Evolutionary conservation across 2,888 invertebrate species (phyloP).

Genomic region (Minunthozetes semirufus): DNA sequence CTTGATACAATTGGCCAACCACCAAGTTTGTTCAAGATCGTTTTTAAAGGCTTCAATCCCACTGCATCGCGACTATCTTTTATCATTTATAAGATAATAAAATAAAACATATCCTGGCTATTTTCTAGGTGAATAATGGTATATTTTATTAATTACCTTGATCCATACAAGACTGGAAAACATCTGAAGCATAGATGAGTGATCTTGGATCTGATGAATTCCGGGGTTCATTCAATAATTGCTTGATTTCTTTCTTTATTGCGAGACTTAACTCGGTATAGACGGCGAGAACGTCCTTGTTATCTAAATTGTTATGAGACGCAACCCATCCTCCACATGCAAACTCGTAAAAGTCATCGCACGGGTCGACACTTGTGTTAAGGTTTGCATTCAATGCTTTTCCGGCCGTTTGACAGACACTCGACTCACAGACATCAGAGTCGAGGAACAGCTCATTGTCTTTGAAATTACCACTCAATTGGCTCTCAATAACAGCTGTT

Average conservation of each 20-base stretch:
- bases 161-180: constrained; percentile 20
- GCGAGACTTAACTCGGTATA: too few species aligned
- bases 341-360: constrained; percentile 33
- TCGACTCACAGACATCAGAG: neutral
- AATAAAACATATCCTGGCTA: too few species aligned
- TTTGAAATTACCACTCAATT: too few species aligned
- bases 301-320: constrained; percentile 15
- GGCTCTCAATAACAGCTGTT: too few species aligned
- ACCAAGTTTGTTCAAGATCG: neutral
- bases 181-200: too few species aligned
- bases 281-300: too few species aligned
- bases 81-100: too few species aligned
- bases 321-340: constrained; percentile 30
- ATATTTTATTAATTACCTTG: neutral
- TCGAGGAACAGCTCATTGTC: too few species aligned
- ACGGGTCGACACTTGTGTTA: constrained; percentile 21
- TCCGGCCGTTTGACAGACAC: constrained; percentile 15
- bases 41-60: constrained; percentile 42
- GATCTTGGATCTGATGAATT: too few species aligned
- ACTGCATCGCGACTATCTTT: constrained; percentile 43
- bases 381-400: neutral
- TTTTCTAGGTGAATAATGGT: neutral
- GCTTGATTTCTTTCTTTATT: too few species aligned
- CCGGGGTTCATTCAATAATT: too few species aligned
- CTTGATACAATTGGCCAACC: constrained; percentile 29